These are phyloP conservation scores for Smittia sp. DNA, from an alignment of 2,888 invertebrate genomes.

Conservation along the genomic window DNA sequence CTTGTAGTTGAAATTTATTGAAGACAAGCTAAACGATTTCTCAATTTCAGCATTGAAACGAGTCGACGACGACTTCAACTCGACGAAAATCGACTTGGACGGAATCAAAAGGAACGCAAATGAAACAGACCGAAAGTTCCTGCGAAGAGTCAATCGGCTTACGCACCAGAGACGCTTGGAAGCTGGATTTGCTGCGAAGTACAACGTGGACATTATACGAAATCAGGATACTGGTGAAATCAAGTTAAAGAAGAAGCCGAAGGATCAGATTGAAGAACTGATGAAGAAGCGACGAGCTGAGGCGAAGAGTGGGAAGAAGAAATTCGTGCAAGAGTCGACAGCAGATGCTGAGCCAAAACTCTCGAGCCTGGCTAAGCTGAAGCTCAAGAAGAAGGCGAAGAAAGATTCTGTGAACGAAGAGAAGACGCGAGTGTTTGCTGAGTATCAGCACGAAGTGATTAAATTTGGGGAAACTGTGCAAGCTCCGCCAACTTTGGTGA, in stretches of 20 bases:
- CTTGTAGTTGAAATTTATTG: no score
- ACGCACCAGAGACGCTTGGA: conserved; percentile 62
- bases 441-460: conserved; percentile 63
- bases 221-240: conserved; percentile 56
- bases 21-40: no score
- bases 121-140: conserved; percentile 63
- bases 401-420: conserved; percentile 52
- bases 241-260: conserved; percentile 54
- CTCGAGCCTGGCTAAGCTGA: conserved; percentile 58
- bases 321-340: conserved; percentile 50
- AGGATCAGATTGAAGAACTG: conserved; percentile 58
- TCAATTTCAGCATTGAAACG: conserved; percentile 18
- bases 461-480: conserved; percentile 73
- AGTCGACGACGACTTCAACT: conserved; percentile 31
- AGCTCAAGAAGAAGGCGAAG: conserved; percentile 56
- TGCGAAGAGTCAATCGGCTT: conserved; percentile 64
- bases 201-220: conserved; percentile 58
- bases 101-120: conserved; percentile 47
- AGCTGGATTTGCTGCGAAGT: conserved; percentile 62
- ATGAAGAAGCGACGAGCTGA: conserved; percentile 51
- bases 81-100: neutral
- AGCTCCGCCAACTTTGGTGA: conserved; percentile 65
- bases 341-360: conserved; percentile 51
- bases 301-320: conserved; percentile 49
- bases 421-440: conserved; percentile 50